Evolutionary conservation across 2,797 vertebrate genomes (phyloP).

Genomic region (Syncerus caffer): DNA sequence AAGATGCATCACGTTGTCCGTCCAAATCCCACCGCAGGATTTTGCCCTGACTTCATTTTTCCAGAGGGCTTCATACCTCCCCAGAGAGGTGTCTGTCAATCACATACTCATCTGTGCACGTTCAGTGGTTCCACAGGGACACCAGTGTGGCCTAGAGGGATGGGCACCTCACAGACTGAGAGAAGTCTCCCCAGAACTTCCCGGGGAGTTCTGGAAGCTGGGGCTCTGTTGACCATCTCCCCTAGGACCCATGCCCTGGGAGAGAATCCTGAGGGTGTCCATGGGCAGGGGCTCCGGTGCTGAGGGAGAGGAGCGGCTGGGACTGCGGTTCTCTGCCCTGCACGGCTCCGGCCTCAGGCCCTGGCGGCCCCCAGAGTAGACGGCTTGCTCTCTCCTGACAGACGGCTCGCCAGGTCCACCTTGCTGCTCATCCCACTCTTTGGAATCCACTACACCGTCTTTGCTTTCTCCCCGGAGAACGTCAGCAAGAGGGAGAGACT

Average conservation of each 20-base stretch:
- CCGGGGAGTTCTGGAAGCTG: background rate
- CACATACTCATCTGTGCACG: accelerated
- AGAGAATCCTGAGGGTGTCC: background rate
- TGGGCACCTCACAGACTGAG: background rate
- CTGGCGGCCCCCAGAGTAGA: background rate
- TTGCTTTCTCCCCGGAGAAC: conserved; percentile 97
- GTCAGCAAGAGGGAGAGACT: conserved; percentile 96
- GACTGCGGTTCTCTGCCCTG: background rate
- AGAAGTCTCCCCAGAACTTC: too few relatives aligned
- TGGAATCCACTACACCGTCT: conserved; percentile 99
- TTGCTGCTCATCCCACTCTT: conserved; percentile 97
- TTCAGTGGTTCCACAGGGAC: background rate
- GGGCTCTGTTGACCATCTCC: background rate
- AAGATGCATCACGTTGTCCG: accelerated
- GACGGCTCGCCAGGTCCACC: conserved; percentile 96
- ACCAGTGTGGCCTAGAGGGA: background rate
- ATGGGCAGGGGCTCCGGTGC: background rate
- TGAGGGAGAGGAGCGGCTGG: background rate
- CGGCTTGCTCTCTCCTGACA: conserved; percentile 76
- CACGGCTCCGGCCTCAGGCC: background rate
- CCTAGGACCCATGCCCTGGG: background rate
- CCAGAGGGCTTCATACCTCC: background rate
- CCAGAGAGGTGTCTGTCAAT: background rate
- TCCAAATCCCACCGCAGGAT: background rate
- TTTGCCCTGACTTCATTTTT: background rate